Evolutionary conservation across 2,797 vertebrate genomes (phyloP).

Genomic region (Spinus olivaceus): DNA sequence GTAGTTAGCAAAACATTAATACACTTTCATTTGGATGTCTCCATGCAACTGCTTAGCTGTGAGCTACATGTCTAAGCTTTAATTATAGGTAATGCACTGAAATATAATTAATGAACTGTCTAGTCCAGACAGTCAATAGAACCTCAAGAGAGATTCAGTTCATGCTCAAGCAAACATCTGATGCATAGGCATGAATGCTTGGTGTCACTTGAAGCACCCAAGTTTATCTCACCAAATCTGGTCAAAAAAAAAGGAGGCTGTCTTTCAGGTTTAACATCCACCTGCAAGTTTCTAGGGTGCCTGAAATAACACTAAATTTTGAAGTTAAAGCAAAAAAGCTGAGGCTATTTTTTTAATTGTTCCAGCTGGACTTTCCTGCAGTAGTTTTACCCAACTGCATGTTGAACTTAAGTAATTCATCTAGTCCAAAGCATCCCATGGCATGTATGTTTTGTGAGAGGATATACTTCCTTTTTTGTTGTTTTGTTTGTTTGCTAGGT

Average conservation of each 20-base stretch:
- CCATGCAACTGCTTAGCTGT: neutral
- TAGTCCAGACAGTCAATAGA: constrained; percentile 8
- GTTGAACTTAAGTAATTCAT: neutral
- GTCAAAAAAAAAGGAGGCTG: neutral
- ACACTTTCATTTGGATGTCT: neutral
- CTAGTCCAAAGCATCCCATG: neutral
- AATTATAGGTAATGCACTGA: constrained; percentile 39
- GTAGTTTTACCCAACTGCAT: neutral
- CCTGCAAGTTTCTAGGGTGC: neutral
- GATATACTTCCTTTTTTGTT: neutral
- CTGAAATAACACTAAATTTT: neutral
- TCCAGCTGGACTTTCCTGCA: neutral
- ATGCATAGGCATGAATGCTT: neutral
- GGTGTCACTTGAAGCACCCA: neutral
- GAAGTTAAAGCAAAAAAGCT: neutral
- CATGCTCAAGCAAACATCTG: neutral
- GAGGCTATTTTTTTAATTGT: neutral
- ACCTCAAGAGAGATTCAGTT: neutral
- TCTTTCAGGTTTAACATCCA: neutral
- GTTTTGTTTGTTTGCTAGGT: too few species aligned
- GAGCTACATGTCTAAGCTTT: neutral
- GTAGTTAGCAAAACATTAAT: neutral
- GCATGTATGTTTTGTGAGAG: neutral
- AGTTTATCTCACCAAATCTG: neutral
- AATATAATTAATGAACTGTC: constrained; percentile 38